These are phyloP conservation scores for Synchiropus splendidus DNA, from an alignment of 2,113 vertebrate species.

Conservation along the genomic window DNA sequence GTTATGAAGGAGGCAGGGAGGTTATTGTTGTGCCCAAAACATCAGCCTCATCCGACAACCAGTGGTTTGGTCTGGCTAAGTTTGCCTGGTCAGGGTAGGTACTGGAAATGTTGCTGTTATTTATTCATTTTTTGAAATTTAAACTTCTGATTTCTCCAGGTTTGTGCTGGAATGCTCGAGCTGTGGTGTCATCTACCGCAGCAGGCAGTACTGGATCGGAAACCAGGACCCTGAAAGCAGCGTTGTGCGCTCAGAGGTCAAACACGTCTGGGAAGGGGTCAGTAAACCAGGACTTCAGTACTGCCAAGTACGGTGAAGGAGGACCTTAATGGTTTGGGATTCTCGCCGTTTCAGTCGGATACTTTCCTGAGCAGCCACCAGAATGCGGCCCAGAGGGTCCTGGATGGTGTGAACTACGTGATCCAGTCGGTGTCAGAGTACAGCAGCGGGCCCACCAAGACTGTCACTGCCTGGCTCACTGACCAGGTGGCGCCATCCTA, in stretches of 20 bases:
- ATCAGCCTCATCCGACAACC: constrained; percentile 68
- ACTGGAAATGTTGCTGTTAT: too few relatives aligned
- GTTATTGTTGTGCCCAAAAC: constrained; percentile 73
- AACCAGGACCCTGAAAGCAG: constrained; percentile 73
- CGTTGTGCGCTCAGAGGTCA: constrained; percentile 71
- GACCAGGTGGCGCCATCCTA: constrained; percentile 74
- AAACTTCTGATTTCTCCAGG: constrained; percentile 31
- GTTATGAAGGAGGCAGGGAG: constrained; percentile 72
- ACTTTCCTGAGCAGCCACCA: constrained; percentile 65
- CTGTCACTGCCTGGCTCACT: constrained; percentile 69
- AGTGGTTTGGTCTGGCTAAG: constrained; percentile 72
- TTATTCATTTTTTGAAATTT: background rate
- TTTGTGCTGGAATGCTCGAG: constrained; percentile 72
- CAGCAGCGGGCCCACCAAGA: constrained; percentile 69
- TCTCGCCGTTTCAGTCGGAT: constrained; percentile 56
- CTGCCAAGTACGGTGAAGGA: background rate
- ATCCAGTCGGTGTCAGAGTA: constrained; percentile 73
- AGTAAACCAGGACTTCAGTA: constrained; percentile 16
- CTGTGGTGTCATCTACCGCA: constrained; percentile 77
- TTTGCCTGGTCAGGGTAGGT: constrained; percentile 77
- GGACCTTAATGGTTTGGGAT: background rate
- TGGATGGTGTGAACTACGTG: constrained; percentile 70
- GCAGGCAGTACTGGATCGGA: constrained; percentile 76
- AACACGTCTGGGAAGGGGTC: constrained; percentile 75
- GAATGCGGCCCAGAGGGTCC: constrained; percentile 72